Conservation (phyloP, 1,140 invertebrate genomes). For the Zophobas morio region DNA sequence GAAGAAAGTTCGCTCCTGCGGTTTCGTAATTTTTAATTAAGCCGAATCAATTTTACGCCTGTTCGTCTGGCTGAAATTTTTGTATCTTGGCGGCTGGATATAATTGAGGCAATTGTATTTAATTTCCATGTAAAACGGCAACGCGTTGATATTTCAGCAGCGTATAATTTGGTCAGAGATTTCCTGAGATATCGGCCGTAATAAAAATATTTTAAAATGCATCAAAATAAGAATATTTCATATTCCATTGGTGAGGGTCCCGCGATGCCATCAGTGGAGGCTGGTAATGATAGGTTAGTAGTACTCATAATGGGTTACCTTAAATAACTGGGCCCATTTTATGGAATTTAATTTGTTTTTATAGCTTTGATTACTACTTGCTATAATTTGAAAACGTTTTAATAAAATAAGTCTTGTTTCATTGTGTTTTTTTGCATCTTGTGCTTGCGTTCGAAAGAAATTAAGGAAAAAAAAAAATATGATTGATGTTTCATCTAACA, state of each 20-base stretch:
- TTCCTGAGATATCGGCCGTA: constrained; percentile 46
- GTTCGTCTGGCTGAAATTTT: constrained; percentile 34
- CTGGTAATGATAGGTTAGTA: constrained; percentile 65
- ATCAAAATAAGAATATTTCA: constrained; percentile 60
- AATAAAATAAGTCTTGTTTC: constrained; percentile 62
- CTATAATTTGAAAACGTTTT: constrained; percentile 67
- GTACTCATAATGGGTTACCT: constrained; percentile 65
- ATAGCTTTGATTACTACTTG: constrained; percentile 67
- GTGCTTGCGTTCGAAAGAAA: constrained; percentile 49
- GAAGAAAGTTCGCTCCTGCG: neutral
- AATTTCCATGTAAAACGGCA: constrained; percentile 42
- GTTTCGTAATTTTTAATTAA: constrained; percentile 35
- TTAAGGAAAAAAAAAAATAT: constrained; percentile 57
- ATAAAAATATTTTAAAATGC: constrained; percentile 59
- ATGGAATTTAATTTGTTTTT: constrained; percentile 68
- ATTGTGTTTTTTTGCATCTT: constrained; percentile 59
- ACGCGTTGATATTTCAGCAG: constrained; percentile 42
- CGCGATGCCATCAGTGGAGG: constrained; percentile 59
- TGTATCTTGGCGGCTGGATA: constrained; percentile 19
- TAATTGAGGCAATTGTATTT: constrained; percentile 43
- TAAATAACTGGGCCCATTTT: constrained; percentile 66
- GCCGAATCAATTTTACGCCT: constrained; percentile 35
- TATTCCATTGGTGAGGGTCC: constrained; percentile 55
- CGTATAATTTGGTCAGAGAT: constrained; percentile 40
- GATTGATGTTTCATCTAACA: constrained; percentile 61